Evolutionary conservation across 2,797 vertebrate genomes (phyloP), one percentile per base, ranked within the genome.

Genomic region (Ceyx erithaca): DNA sequence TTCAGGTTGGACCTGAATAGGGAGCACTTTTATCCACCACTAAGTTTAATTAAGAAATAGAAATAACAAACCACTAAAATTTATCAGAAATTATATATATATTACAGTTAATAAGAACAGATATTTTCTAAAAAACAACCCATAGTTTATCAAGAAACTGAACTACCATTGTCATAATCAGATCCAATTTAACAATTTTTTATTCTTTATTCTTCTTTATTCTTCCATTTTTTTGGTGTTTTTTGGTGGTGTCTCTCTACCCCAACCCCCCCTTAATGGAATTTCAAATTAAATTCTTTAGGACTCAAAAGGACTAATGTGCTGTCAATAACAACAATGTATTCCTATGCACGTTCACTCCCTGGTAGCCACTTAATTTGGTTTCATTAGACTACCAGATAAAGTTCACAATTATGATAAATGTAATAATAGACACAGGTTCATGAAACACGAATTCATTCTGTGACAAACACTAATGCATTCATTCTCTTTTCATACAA

Each of bases 281-380:
- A 89, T 93, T 94, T 14, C 61, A 92, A 72, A 85, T 52, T 43
- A 82, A 90, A 95, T 71, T 89, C 64, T 95, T 59, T 54, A 73
- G 72, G 41, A 69, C 21, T 71, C 23, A 59, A 73, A 18, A 57
- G 37, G 51, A 90, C 51, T 75, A 55, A 73, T 31, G 6, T n/a
- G 41, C 25, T 87, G 28, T 75, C 72, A 79, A 81, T 57, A 83
- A 73, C n/a, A 82, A 54, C 72, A 89, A 80, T 64, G 19, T 72
- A 92, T 61, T 83, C 59, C 46, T 79, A 73, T 15, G 35, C 55
- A 89, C 6, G 72, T 61, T 89, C 68, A 54, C 26, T 85, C 68
- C 45, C 49, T 10, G 46, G 54, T 64, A 85, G 40, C n/a, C 89
- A 91, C 55, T 80, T 91, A 84, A 90, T 91, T 86, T 90, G 73